A percentile compares a stretch with the other conserved stretches of the same genome.
Evolutionary conservation across 64 coral and sea anemone genomes (phyloP).

Genomic region (Stichodactyla helianthus): DNA sequence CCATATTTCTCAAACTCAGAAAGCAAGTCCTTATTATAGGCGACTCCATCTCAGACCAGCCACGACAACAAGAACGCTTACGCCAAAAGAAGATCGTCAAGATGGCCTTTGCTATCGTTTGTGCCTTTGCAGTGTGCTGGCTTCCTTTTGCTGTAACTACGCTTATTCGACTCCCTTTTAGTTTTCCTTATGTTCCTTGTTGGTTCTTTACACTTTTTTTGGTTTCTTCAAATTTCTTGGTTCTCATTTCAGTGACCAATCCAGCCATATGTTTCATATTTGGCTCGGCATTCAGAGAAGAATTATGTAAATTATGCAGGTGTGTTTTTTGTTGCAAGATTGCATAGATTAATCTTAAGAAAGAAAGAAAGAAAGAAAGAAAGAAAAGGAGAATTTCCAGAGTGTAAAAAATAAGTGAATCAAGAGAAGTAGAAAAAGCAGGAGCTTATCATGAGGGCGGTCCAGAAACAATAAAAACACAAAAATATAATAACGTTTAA

Average conservation of each 20-base stretch:
- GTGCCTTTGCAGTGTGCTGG: slow-evolving; percentile 1
- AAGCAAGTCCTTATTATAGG: background rate
- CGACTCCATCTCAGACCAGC: background rate
- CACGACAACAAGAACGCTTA: background rate
- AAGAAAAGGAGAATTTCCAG: no score
- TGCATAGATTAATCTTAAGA: no score
- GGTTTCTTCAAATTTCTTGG: background rate
- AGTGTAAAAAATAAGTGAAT: no score
- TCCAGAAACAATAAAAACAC: no score
- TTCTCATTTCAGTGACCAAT: slow-evolving; percentile 2
- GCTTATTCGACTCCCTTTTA: background rate
- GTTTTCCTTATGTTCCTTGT: background rate
- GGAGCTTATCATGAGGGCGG: no score
- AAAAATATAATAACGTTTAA: no score
- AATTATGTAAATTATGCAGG: background rate
- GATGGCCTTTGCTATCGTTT: slow-evolving; percentile 11
- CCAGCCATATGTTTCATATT: slow-evolving; percentile 11
- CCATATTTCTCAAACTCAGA: background rate
- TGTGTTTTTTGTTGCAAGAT: background rate
- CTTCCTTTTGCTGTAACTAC: background rate
- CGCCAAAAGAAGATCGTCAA: background rate
- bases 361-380: no score
- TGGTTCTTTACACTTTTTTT: background rate
- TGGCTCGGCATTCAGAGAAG: background rate
- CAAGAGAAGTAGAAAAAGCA: no score